Percentiles rank a stretch among this genome's conserved stretches.
Conservation (phyloP, 2,888 invertebrate species). For the Mesochorus sp. region DNA sequence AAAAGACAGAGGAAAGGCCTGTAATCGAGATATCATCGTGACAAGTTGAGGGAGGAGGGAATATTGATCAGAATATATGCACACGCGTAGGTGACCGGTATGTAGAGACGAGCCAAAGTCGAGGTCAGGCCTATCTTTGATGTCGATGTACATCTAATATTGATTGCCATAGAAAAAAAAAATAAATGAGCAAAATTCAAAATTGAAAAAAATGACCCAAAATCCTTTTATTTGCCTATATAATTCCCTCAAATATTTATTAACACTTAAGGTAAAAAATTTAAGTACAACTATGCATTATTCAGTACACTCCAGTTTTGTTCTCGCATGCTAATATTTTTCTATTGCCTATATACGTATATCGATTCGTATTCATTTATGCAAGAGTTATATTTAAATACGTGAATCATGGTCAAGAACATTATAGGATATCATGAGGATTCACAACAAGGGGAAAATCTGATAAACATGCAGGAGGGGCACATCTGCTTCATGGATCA, state of each 20-base stretch:
- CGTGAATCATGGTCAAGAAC: slow-evolving; percentile 52
- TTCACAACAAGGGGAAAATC: too few species aligned
- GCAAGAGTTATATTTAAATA: slow-evolving; percentile 41
- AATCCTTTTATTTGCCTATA: too few species aligned
- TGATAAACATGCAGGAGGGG: neutral
- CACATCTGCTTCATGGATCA: slow-evolving; percentile 53
- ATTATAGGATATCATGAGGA: slow-evolving; percentile 6
- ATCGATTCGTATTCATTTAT: slow-evolving; percentile 19
- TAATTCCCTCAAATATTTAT: too few species aligned
- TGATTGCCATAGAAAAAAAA: neutral
- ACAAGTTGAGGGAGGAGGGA: slow-evolving; percentile 45
- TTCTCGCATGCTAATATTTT: slow-evolving; percentile 2
- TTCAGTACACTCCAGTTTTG: neutral
- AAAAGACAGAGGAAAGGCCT: neutral
- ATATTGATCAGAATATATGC: slow-evolving; percentile 54
- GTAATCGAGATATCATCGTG: slow-evolving; percentile 51
- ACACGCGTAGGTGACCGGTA: slow-evolving; percentile 47
- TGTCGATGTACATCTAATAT: slow-evolving; percentile 18
- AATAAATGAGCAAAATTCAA: neutral
- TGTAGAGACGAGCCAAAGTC: slow-evolving; percentile 55
- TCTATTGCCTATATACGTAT: neutral
- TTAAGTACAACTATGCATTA: slow-evolving; percentile 23
- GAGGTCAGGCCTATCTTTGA: slow-evolving; percentile 55
- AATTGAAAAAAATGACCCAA: neutral
- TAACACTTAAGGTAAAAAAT: too few species aligned